Base-by-base conservation (phyloP, 2,888 invertebrate species). In the Gastrophysa polygoni region DNA sequence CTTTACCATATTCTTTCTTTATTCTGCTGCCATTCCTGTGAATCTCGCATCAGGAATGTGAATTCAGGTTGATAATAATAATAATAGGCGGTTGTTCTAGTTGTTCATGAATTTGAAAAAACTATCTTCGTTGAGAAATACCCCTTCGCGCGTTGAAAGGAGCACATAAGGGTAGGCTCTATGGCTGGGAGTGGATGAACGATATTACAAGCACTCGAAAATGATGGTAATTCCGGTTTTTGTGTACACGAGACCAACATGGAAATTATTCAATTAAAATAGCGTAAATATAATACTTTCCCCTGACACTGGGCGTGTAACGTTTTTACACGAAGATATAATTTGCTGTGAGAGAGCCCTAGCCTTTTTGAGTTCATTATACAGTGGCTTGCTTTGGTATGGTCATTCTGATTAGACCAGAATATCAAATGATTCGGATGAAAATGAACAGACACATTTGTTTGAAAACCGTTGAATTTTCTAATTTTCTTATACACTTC, bases 251-350 rank as follows among this genome's bases (percentile, higher is more conserved):
- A 38, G 14, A 11, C n/a, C n/a, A 14, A 38, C 7, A 24, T 24
- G 14, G 4, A 38, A 38, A 3, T 38, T 38, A 38, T 52, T 18
- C 51, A 54, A 43, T 54, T 54, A 54, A 16, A 54, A 18, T 32
- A 34, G 24, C 24, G 24, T 24, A 24, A 51, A 54, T 54, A 16
- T 24, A 17, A 38, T 54, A 34, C 8, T 14, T 20, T 54, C 44
- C 54, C 54, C 20, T 11, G 54, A 6, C 24, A 17, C 38, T 28
- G 28, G 54, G 54, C 24, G 54, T 54, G 54, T 54, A 54, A 54
- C 43, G 16, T 28, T 44, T 24, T 54, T 18, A 54, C 38, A 24
- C 43, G 21, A 21, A 51, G 32, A 32, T 34, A 20, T 32, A 28
- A 51, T 51, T 51, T 43, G 54, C 43, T 16, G 29, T 17, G 54